Conservation (phyloP, 1,140 invertebrate genomes). For the Zaprionus tsacasi region DNA sequence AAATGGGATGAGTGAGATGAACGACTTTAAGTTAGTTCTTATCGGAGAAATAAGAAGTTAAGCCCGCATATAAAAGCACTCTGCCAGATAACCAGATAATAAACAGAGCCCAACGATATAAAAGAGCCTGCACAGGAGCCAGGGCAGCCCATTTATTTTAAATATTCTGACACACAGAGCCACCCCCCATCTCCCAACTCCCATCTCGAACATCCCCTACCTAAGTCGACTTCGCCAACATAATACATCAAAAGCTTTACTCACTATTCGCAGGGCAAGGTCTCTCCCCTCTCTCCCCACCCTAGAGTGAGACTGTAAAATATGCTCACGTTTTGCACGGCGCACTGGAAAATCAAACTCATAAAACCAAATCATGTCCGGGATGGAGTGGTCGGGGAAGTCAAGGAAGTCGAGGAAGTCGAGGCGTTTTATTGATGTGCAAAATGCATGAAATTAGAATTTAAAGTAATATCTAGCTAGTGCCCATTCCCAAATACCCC, state of each 20-base stretch:
- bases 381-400: constrained; percentile 42
- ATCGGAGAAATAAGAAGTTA: background rate
- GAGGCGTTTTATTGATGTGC: constrained; percentile 75
- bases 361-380: constrained; percentile 74
- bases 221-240: constrained; percentile 13
- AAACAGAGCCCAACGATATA: constrained; percentile 16
- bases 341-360: constrained; percentile 36
- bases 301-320: constrained; percentile 47
- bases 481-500: background rate
- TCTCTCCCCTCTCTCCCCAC: background rate
- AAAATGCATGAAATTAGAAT: constrained; percentile 81
- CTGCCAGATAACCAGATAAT: constrained; percentile 25
- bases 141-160: background rate
- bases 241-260: constrained; percentile 61
- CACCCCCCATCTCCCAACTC: no score
- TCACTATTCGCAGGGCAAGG: constrained; percentile 22
- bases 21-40: background rate
- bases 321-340: constrained; percentile 66
- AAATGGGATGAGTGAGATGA: background rate
- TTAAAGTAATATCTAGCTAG: constrained; percentile 50
- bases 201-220: constrained; percentile 5
- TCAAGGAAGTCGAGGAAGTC: constrained; percentile 45
- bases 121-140: constrained; percentile 4
- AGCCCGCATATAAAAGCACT: constrained; percentile 17
- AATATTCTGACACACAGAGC: constrained; percentile 16